Base-by-base conservation (phyloP, 1,140 invertebrate genomes). In the Zelostemma sp. region DNA sequence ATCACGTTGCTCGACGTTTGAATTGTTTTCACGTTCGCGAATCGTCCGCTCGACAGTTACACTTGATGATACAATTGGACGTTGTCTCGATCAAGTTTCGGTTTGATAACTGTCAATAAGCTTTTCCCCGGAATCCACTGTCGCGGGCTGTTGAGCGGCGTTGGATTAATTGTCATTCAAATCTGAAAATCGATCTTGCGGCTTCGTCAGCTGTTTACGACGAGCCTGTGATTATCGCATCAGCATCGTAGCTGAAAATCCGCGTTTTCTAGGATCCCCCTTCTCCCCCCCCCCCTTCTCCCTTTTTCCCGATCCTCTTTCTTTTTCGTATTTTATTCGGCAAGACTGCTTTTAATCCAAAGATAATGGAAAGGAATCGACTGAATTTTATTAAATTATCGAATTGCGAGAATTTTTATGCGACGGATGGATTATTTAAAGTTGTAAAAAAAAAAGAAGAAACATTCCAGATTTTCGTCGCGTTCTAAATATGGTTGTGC, bases 341-440 rank as follows among this genome's bases (percentile, higher is more conserved):
- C 78, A 82, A 84, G 82, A 84, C 82, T 84, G 81, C 80, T 68
- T 80, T 76, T 38, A 78, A 82, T 83, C 82, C 80, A 84, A 83
- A 85, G 83, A 84, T 80, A 72, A 68, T 56, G 54, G 70, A 68
- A 69, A 73, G 71, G 68, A 78, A 72, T 75, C 48, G 75, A 82
- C 76, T 73, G 76, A 80, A 67, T 59, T 35, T 11, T 59, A 57
- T 16, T 11, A 55, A 49, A 46, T 64, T 17, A 63, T 21, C 50
- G 45, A 55, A 56, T 64, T 55, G 51, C 51, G 53, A 65, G 58
- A 59, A 69, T 53, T 65, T 68, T 71, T 67, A 69, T 61, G 17
- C 60, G 60, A 61, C 58, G 49, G 38, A 55, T 38, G 47, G 57
- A 40, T 47, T 62, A 57, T 67, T 45, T 53, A 49, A 61, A 46